Conservation (phyloP, 2,797 vertebrate species). For the Clarias laeviceps region DNA sequence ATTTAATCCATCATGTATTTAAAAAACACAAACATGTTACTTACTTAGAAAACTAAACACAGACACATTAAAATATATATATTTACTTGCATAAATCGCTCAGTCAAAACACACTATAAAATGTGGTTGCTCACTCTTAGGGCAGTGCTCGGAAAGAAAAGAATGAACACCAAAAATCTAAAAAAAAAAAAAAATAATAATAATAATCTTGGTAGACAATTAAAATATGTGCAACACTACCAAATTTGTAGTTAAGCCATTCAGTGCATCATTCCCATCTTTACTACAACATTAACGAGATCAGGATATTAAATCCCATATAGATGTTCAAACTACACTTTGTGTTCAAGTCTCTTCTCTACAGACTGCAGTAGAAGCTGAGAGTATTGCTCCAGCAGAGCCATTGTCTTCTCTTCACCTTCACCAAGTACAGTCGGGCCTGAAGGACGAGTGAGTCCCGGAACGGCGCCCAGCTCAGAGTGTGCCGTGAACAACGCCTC, state of each 20-base stretch:
- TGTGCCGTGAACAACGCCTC: slow-evolving; percentile 80
- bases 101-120: background rate
- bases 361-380: slow-evolving; percentile 91
- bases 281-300: background rate
- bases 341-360: slow-evolving; percentile 87
- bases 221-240: background rate
- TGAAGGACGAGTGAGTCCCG: slow-evolving; percentile 49
- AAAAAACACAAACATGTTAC: background rate
- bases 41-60: background rate
- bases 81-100: background rate
- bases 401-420: slow-evolving; percentile 79
- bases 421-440: slow-evolving; percentile 45
- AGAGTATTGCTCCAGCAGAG: slow-evolving; percentile 90
- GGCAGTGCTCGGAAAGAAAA: background rate
- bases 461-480: slow-evolving; percentile 81
- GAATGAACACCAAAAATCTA: background rate
- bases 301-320: background rate
- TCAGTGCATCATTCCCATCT: background rate
- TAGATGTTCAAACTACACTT: slow-evolving; percentile 67
- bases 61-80: background rate
- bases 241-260: background rate
- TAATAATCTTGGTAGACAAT: background rate
- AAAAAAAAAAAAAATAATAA: no score
- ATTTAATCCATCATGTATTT: background rate
- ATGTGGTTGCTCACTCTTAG: background rate